Evolutionary conservation across 2,888 invertebrate genomes (phyloP), one percentile per base, ranked within the genome.

Genomic region (Nebria brevicollis): DNA sequence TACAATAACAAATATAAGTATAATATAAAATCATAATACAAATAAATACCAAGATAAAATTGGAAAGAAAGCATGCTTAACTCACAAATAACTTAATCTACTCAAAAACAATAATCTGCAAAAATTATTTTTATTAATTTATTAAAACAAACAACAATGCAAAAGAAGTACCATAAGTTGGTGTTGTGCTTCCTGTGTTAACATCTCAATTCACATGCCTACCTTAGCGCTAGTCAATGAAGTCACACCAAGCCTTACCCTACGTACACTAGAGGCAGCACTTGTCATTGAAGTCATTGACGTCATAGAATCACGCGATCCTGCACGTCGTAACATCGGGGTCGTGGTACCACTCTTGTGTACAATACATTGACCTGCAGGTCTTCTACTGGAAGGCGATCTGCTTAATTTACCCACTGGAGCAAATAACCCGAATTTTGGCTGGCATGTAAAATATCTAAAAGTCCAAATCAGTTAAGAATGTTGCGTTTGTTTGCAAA

Each of bases 391-490:
- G 77, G 95, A 94, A 43, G 96, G 97, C 72, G 96, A 96, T 83
- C 94, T 93, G 85, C 95, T 94, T 83, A 98, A 96, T 91, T 98
- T 98, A 86, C 95, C 93, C 81, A 95, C 91, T 1, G 98, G 98
- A 34, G 98, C 97, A 90, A 99, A 99, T 83, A 99, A 91, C 1
- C 99, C 99, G 90, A 95, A 96, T 87, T 95, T 94, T 66, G 96
- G 94, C 83, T 94, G 92, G 89, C 98, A 99, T 84, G 95, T 94
- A 90, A 99, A 99, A 91, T 99, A 99, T 90, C 98, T 97, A 86
- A 83, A 85, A 85, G 82, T 83, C n/a, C 3, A 2, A 1, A 70
- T 68, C 34, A 41, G 15, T 74, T 78, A 54, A 1, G 5, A 3
- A 54, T 25, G n/a, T 41, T 68, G 13, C 11, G 13, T 54, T 11